Evolutionary conservation across 2,113 vertebrate genomes (phyloP).

Genomic region (Centropristis striata): DNA sequence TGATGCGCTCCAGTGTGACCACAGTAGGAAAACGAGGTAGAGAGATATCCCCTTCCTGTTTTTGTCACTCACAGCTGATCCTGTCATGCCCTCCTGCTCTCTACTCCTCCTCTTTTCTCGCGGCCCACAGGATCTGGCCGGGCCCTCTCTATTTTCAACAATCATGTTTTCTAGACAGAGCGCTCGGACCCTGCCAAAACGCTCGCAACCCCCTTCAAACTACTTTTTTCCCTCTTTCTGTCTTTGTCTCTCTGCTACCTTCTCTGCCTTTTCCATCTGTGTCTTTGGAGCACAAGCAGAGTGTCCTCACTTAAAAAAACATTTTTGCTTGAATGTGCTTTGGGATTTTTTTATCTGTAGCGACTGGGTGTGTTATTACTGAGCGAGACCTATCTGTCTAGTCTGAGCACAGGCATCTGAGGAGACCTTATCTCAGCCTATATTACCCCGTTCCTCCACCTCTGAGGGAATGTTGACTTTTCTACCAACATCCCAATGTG

Average conservation of each 20-base stretch:
- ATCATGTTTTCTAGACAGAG: slow-evolving; percentile 70
- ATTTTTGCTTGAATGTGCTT: neutral
- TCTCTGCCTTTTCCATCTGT: slow-evolving; percentile 13
- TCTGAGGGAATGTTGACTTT: slow-evolving; percentile 79
- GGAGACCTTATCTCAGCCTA: slow-evolving; percentile 55
- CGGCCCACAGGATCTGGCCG: slow-evolving; percentile 68
- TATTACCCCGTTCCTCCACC: slow-evolving; percentile 41
- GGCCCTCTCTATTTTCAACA: slow-evolving; percentile 66
- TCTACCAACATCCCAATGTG: slow-evolving; percentile 80
- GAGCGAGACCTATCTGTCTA: slow-evolving; percentile 28
- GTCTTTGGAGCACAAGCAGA: slow-evolving; percentile 5
- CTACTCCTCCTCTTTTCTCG: slow-evolving; percentile 69
- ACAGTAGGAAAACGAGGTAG: slow-evolving; percentile 79
- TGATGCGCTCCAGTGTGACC: slow-evolving; percentile 70
- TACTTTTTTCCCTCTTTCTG: neutral
- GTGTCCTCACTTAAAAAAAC: slow-evolving; percentile 1
- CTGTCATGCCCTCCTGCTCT: slow-evolving; percentile 74
- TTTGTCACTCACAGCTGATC: slow-evolving; percentile 85
- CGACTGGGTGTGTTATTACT: slow-evolving; percentile 37
- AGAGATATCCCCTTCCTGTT: slow-evolving; percentile 87
- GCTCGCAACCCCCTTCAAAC: slow-evolving; percentile 29
- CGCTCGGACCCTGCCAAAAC: slow-evolving; percentile 56
- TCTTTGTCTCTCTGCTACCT: slow-evolving; percentile 10
- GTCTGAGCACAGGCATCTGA: slow-evolving; percentile 28
- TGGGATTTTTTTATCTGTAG: neutral